A percentile compares a stretch with the other conserved stretches of the same genome.
phyloP scores from a whole-genome alignment of 2,797 vertebrate genomes.

The Neosilurus hyrtlii region DNA sequence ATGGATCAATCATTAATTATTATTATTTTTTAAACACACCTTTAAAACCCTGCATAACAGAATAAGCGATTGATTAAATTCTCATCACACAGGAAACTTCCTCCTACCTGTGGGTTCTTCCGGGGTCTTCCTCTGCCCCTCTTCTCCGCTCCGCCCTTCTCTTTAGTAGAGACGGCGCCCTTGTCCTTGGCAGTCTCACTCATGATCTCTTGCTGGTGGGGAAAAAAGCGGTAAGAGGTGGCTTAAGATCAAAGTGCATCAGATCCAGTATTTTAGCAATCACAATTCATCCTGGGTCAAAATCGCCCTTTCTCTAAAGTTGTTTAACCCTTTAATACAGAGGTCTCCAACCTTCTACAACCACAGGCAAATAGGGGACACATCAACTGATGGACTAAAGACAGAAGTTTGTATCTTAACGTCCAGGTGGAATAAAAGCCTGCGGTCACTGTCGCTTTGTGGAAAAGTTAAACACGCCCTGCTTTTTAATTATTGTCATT shows the following conservation, averaged over 20 bases:
- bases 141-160: conserved; percentile 88
- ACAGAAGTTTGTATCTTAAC: too few species aligned
- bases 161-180: conserved; percentile 86
- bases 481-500: too few species aligned
- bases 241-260: background rate
- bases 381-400: too few species aligned
- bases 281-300: too few species aligned
- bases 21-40: background rate
- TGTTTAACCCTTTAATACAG: background rate
- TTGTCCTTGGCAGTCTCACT: conserved; percentile 90
- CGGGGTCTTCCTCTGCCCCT: conserved; percentile 89
- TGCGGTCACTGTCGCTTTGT: too few species aligned
- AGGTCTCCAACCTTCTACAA: background rate
- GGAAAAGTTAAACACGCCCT: too few species aligned
- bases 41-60: background rate
- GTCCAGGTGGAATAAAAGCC: too few species aligned
- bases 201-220: conserved; percentile 73
- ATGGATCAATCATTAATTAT: too few species aligned
- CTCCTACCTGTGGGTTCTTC: conserved; percentile 82
- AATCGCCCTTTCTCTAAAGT: too few species aligned
- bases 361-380: background rate
- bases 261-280: too few species aligned
- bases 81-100: background rate
- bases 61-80: background rate
- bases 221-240: conserved; percentile 46